A percentile compares a stretch with the other conserved stretches of the same genome.
Conservation (phyloP, 2,888 invertebrate genomes). For the Drosophila greeni region DNA sequence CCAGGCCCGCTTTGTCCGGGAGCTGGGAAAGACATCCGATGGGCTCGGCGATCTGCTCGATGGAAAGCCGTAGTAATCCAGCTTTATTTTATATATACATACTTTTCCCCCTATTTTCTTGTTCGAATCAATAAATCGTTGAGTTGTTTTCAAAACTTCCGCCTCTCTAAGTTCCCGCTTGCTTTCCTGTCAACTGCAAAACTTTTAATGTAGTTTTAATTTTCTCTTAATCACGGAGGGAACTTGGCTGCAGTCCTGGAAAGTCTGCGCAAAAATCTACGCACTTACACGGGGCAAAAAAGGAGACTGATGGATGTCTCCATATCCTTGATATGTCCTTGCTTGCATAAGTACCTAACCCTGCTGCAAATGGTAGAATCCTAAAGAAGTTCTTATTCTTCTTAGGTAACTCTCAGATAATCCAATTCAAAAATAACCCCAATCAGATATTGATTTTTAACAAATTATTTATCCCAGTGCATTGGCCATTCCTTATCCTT, state of each 20-base stretch:
- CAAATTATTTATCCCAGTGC: conserved; percentile 3
- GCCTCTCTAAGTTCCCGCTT: conserved; percentile 1
- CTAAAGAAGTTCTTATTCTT: background rate
- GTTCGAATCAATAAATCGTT: conserved; percentile 45
- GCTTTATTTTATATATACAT: conserved; percentile 8
- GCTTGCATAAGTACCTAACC: background rate
- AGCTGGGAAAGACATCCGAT: conserved; percentile 4
- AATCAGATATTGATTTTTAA: background rate
- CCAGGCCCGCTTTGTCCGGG: background rate
- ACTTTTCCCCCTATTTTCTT: conserved; percentile 1
- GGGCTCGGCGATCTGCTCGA: conserved; percentile 7
- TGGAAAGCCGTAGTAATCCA: conserved; percentile 5
- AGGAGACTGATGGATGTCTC: background rate
- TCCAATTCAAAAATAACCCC: background rate
- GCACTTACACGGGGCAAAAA: conserved; percentile 40
- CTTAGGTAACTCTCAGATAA: background rate
- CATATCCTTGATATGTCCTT: background rate
- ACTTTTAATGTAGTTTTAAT: conserved; percentile 74
- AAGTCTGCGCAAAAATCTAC: conserved; percentile 46
- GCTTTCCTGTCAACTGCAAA: conserved; percentile 62
- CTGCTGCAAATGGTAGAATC: background rate
- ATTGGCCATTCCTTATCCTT: conserved; percentile 20
- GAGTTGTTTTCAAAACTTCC: conserved; percentile 29
- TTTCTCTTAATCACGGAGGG: conserved; percentile 67
- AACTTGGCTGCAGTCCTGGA: conserved; percentile 47